Conservation (phyloP, 2,797 vertebrate species). For the Pseudochirops corinnae region DNA sequence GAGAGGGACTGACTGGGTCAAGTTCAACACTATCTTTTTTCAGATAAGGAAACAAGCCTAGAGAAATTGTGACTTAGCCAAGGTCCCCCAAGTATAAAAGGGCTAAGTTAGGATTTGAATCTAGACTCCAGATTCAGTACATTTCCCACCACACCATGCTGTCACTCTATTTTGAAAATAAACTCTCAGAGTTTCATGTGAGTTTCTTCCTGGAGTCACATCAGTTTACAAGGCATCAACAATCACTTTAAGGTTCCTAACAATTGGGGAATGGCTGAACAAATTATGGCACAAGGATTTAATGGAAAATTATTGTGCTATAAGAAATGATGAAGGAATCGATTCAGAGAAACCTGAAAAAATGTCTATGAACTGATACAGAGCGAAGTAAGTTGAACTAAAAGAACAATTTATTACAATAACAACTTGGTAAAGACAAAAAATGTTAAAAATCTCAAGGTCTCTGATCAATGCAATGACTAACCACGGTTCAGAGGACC, state of each 20-base stretch:
- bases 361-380: neutral
- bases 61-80: neutral
- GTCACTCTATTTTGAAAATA: neutral
- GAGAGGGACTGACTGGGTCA: neutral
- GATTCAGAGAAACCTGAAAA: neutral
- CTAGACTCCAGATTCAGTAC: neutral
- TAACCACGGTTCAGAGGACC: neutral
- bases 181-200: constrained; percentile 7
- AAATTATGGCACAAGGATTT: neutral
- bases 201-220: neutral
- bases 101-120: neutral
- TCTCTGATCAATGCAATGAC: neutral
- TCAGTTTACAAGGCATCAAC: neutral
- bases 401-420: neutral
- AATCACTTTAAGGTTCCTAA: neutral
- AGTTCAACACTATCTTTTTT: neutral
- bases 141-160: neutral
- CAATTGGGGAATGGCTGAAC: neutral
- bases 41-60: neutral
- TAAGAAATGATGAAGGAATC: neutral
- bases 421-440: neutral
- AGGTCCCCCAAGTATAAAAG: neutral
- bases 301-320: neutral
- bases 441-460: neutral
- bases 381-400: neutral